phyloP scores from a whole-genome alignment of 1,140 invertebrate genomes.

The Helicoverpa armigera region DNA sequence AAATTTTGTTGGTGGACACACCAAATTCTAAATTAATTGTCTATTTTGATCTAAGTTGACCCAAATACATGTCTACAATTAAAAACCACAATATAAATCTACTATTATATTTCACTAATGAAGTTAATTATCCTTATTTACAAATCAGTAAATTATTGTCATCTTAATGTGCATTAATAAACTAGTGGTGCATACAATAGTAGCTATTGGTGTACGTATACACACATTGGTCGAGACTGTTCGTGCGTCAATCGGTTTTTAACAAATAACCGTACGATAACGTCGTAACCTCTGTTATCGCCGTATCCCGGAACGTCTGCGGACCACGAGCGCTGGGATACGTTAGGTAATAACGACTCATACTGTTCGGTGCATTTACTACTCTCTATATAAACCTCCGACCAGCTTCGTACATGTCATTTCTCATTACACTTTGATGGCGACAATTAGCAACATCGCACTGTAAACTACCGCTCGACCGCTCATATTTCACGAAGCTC shows the following conservation, averaged over 20 bases:
- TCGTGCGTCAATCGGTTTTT: slow-evolving; percentile 82
- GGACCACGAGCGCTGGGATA: slow-evolving; percentile 71
- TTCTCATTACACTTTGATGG: slow-evolving; percentile 63
- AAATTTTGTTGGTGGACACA: not conserved
- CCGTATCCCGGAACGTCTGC: slow-evolving; percentile 84
- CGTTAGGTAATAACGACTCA: slow-evolving; percentile 66
- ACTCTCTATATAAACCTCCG: slow-evolving; percentile 72
- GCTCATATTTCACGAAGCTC: slow-evolving; percentile 62
- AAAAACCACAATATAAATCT: not conserved
- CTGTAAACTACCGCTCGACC: slow-evolving; percentile 54
- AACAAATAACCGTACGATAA: slow-evolving; percentile 81
- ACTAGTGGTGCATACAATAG: slow-evolving; percentile 4
- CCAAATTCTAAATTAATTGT: not conserved
- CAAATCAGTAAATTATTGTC: slow-evolving; percentile 26
- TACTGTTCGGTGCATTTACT: slow-evolving; percentile 61
- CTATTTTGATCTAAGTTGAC: not conserved
- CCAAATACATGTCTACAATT: not conserved
- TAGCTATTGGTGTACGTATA: slow-evolving; percentile 39
- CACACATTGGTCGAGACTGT: slow-evolving; percentile 67
- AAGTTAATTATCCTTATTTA: slow-evolving; percentile 27
- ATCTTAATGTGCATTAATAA: slow-evolving; percentile 33
- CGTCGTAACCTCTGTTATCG: slow-evolving; percentile 83
- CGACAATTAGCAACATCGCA: slow-evolving; percentile 60
- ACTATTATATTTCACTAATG: not conserved
- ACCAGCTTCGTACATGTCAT: slow-evolving; percentile 58